phyloP scores from a whole-genome alignment of 2,113 vertebrate species.

The Meriones unguiculatus region DNA sequence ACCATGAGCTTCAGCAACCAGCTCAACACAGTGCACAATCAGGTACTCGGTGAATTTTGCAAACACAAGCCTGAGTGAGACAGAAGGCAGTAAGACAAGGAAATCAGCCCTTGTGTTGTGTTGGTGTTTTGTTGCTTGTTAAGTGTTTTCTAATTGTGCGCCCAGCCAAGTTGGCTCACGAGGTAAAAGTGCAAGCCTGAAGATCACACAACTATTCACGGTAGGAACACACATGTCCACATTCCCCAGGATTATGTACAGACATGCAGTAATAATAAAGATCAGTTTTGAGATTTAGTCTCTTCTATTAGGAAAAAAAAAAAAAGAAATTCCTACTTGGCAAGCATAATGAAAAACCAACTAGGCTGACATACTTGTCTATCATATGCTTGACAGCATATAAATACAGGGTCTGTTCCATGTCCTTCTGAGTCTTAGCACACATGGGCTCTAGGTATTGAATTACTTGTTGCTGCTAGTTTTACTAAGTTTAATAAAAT shows the following conservation, averaged over 20 bases:
- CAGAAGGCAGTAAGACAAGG: constrained; percentile 27
- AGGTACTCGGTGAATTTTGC: constrained; percentile 88
- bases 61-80: not conserved
- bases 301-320: not conserved
- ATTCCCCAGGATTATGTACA: not conserved
- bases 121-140: not conserved
- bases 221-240: not conserved
- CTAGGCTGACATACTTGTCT: not conserved
- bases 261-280: not conserved
- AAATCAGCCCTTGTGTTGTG: constrained; percentile 15
- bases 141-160: not conserved
- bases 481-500: constrained; percentile 23
- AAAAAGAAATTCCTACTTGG: not conserved
- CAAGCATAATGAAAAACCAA: not conserved
- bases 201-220: not conserved
- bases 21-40: constrained; percentile 95
- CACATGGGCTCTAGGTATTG: not conserved
- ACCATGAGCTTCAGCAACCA: constrained; percentile 99
- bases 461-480: not conserved
- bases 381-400: not conserved
- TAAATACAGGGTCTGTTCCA: not conserved
- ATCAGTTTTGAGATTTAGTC: not conserved
- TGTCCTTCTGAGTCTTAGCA: not conserved
- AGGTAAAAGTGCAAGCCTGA: not conserved
- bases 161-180: no score